Evolutionary conservation across 2,113 vertebrate genomes (phyloP).

Genomic region (Orientallactaga bullata): DNA sequence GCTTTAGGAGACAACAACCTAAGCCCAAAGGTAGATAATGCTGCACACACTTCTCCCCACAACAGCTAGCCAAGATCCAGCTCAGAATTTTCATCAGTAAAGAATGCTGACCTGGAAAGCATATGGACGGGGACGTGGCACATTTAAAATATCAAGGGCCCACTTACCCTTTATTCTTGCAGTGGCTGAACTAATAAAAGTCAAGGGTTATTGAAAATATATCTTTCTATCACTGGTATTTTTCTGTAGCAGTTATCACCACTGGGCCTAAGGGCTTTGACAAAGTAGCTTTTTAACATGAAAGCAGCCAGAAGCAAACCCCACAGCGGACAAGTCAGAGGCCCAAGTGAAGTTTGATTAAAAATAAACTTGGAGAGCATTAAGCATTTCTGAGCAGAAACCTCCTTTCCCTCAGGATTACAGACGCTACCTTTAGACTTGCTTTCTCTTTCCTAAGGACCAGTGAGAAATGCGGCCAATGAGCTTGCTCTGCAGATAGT

Average conservation of each 20-base stretch:
- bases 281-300: conserved; percentile 78
- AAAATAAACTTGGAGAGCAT: conserved; percentile 63
- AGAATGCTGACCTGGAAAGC: conserved; percentile 82
- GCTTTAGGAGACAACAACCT: conserved; percentile 11
- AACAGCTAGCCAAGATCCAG: conserved; percentile 51
- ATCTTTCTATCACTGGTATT: conserved; percentile 78
- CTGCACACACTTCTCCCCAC: conserved; percentile 57
- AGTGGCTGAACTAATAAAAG: conserved; percentile 80
- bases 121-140: conserved; percentile 56
- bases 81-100: conserved; percentile 78
- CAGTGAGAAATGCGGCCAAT: conserved; percentile 29
- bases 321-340: conserved; percentile 30
- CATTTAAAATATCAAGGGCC: conserved; percentile 81
- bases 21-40: conserved; percentile 50
- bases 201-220: conserved; percentile 82
- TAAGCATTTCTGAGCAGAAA: conserved; percentile 44
- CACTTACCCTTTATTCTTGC: conserved; percentile 81
- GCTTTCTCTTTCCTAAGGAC: conserved; percentile 24
- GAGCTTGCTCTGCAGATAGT: background rate
- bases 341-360: conserved; percentile 59
- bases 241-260: conserved; percentile 80
- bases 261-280: conserved; percentile 76
- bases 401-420: background rate
- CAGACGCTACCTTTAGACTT: conserved; percentile 4
- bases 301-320: conserved; percentile 66